phyloP scores from a whole-genome alignment of 2,113 vertebrate species.

The Merops nubicus region DNA sequence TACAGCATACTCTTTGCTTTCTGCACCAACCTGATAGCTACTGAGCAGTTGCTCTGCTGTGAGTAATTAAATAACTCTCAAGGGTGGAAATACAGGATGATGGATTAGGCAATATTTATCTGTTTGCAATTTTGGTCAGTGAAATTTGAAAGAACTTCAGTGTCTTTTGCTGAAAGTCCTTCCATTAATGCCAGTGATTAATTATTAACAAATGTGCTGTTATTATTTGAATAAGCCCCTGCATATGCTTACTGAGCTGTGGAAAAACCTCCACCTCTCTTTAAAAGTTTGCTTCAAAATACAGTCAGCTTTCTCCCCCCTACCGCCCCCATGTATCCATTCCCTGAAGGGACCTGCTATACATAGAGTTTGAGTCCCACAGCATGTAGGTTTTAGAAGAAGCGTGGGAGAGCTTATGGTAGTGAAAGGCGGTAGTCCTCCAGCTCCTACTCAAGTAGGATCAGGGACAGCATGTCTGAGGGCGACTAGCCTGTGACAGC shows the following conservation, averaged over 20 bases:
- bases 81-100: not conserved
- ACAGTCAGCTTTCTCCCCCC: not conserved
- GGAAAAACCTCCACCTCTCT: not conserved
- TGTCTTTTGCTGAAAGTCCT: not conserved
- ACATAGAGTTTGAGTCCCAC: fast-evolving
- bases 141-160: constrained; percentile 6
- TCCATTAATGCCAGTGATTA: not conserved
- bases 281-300: not conserved
- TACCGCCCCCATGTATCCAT: no score
- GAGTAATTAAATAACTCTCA: constrained; percentile 25
- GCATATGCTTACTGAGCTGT: not conserved
- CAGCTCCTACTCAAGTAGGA: not conserved
- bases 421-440: not conserved
- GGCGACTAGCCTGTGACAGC: not conserved
- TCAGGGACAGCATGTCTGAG: not conserved
- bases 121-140: not conserved
- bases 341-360: not conserved
- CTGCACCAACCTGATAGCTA: not conserved
- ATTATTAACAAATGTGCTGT: constrained; percentile 39
- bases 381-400: fast-evolving
- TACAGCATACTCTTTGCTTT: not conserved
- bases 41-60: not conserved
- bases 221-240: constrained; percentile 37
- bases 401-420: not conserved
- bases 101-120: constrained; percentile 2